Evolutionary conservation across 2,888 invertebrate species (phyloP).

Genomic region (Carpatolechia fugitivella): DNA sequence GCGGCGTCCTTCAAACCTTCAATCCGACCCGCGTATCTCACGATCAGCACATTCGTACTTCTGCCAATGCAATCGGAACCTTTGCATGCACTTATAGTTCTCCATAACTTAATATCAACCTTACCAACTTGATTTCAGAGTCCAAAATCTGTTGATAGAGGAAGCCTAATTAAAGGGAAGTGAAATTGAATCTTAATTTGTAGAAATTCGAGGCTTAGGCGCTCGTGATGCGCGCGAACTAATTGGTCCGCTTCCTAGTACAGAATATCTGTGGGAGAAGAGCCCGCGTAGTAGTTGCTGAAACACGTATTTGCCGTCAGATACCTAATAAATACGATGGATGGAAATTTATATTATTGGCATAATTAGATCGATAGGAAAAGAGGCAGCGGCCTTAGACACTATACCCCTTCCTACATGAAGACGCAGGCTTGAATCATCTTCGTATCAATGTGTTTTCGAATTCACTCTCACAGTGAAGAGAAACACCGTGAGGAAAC

Average conservation of each 20-base stretch:
- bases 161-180: slow-evolving; percentile 41
- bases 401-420: no score
- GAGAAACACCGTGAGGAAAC: no score
- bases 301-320: background rate
- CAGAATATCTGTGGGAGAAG: slow-evolving; percentile 4
- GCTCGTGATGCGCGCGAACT: slow-evolving; percentile 29
- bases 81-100: slow-evolving; percentile 30
- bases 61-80: slow-evolving; percentile 62
- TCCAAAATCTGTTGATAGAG: slow-evolving; percentile 24
- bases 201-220: slow-evolving; percentile 42
- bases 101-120: slow-evolving; percentile 30
- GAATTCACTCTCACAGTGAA: no score
- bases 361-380: no score
- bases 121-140: slow-evolving; percentile 31
- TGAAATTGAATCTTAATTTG: slow-evolving; percentile 46
- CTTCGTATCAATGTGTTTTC: no score
- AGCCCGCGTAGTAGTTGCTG: background rate
- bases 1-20: background rate
- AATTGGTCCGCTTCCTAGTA: slow-evolving; percentile 22
- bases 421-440: no score
- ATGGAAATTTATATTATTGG: no score
- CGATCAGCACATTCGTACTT: slow-evolving; percentile 52
- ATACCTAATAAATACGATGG: no score
- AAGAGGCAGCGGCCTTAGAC: no score
- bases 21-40: slow-evolving; percentile 37